Conservation (phyloP, 2,797 vertebrate genomes). For the Hemibagrus guttatus region DNA sequence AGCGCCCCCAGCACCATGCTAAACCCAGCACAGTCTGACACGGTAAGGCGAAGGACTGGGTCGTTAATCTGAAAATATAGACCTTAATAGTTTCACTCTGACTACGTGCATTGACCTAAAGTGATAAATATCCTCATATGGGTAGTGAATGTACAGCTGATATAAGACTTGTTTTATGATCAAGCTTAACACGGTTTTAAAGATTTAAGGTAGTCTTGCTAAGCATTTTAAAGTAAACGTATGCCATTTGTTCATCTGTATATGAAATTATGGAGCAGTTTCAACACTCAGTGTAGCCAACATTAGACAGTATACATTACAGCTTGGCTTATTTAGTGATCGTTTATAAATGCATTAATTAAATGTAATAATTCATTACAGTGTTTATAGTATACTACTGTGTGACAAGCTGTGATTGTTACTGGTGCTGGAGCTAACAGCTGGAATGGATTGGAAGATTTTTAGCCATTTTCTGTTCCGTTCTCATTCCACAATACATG, state of each 20-base stretch:
- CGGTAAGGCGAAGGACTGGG: slow-evolving; percentile 72
- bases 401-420: neutral
- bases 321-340: neutral
- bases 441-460: neutral
- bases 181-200: neutral
- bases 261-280: neutral
- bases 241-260: neutral
- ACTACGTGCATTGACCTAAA: neutral
- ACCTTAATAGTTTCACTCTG: neutral
- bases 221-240: neutral
- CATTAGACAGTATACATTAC: neutral
- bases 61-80: neutral
- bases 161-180: neutral
- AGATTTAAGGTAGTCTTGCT: neutral
- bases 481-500: neutral
- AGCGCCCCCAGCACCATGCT: slow-evolving; percentile 98
- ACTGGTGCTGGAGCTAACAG: neutral
- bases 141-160: neutral
- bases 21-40: slow-evolving; percentile 98
- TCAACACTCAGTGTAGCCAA: neutral
- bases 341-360: neutral
- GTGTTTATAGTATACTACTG: neutral
- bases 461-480: neutral
- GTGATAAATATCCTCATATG: neutral
- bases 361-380: neutral